These are phyloP conservation scores for Musca domestica DNA, from an alignment of 1,140 invertebrate species.

Conservation along the genomic window DNA sequence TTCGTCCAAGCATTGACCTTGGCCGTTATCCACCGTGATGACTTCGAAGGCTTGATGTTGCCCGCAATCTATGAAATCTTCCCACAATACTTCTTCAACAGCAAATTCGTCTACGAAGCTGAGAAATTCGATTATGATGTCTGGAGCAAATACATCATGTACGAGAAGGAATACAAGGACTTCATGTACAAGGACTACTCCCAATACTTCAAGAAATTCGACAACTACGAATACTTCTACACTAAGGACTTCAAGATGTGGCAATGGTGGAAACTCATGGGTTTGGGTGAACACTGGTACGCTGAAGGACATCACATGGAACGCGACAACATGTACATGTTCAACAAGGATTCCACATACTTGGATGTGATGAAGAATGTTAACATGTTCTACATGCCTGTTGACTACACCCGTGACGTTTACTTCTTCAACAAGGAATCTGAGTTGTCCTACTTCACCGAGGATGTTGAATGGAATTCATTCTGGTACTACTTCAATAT, in stretches of 20 bases:
- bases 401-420: constrained; percentile 62
- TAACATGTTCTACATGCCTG: constrained; percentile 42
- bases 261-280: constrained; percentile 52
- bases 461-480: constrained; percentile 70
- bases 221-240: constrained; percentile 41
- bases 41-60: constrained; percentile 58
- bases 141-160: constrained; percentile 47
- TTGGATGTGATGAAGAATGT: constrained; percentile 31
- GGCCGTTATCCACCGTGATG: constrained; percentile 57
- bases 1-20: constrained; percentile 59
- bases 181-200: constrained; percentile 61
- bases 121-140: constrained; percentile 53
- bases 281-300: constrained; percentile 43
- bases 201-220: constrained; percentile 12
- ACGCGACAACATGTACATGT: constrained; percentile 35
- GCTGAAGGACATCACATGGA: constrained; percentile 39
- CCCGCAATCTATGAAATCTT: constrained; percentile 62
- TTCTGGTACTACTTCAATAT: constrained; percentile 68
- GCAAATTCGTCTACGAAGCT: constrained; percentile 60
- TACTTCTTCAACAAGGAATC: constrained; percentile 61
- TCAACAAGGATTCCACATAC: constrained; percentile 33
- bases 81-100: constrained; percentile 60
- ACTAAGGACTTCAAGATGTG: constrained; percentile 55
- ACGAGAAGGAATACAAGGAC: constrained; percentile 57
- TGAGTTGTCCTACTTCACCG: constrained; percentile 68